Evolutionary conservation across 2,113 vertebrate species (phyloP).

Genomic region (Paratilapia polleni): DNA sequence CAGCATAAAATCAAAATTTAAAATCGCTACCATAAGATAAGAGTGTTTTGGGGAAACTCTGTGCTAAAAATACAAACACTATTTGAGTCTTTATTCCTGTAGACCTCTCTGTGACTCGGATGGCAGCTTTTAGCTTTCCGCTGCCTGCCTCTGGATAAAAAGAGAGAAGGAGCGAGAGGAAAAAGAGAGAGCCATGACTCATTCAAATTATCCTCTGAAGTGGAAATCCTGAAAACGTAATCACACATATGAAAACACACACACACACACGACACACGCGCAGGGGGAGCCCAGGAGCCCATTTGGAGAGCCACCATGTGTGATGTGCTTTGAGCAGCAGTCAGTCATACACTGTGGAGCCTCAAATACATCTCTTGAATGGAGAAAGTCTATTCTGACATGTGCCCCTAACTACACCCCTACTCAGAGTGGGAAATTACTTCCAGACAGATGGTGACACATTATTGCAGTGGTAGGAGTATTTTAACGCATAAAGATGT

Average conservation of each 20-base stretch:
- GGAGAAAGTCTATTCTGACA: constrained; percentile 23
- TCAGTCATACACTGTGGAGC: constrained; percentile 22
- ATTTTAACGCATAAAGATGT: neutral
- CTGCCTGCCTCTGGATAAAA: constrained; percentile 58
- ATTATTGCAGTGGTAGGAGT: neutral
- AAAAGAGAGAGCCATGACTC: constrained; percentile 61
- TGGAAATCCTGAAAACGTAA: constrained; percentile 74
- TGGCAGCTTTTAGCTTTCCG: constrained; percentile 56
- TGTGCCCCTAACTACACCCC: neutral
- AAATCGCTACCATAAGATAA: neutral
- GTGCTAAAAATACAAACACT: constrained; percentile 29
- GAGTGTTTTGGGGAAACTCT: neutral
- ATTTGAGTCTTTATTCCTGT: constrained; percentile 29
- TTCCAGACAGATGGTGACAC: neutral
- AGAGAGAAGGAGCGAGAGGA: constrained; percentile 19
- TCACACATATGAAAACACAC: constrained; percentile 34
- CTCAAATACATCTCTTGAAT: constrained; percentile 7
- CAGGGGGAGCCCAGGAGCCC: constrained; percentile 59
- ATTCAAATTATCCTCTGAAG: constrained; percentile 73
- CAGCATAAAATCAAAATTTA: neutral
- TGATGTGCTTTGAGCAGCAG: constrained; percentile 61
- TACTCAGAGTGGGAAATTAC: neutral
- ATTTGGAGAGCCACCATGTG: constrained; percentile 63
- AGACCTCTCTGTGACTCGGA: constrained; percentile 42
- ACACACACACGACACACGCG: constrained; percentile 4